Percentiles rank a stretch among this genome's conserved stretches.
These are phyloP conservation scores for Eretmocerus hayati DNA, from an alignment of 2,888 invertebrate species.

Conservation along the genomic window DNA sequence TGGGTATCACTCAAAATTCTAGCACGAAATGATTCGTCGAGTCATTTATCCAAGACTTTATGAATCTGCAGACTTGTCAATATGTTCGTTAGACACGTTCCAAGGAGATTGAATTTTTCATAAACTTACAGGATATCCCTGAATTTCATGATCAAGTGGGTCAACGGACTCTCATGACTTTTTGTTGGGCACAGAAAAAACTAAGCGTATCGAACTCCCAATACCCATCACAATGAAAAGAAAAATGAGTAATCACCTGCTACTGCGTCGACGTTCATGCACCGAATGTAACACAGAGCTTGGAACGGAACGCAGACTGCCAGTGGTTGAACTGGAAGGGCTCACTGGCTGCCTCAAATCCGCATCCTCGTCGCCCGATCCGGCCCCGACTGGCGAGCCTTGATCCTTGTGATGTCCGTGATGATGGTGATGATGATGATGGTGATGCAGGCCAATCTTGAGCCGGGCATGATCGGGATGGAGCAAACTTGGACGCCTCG, in stretches of 20 bases:
- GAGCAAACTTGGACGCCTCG: conserved; percentile 54
- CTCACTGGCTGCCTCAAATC: conserved; percentile 34
- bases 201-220: too few relatives aligned
- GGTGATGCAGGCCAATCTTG: conserved; percentile 47
- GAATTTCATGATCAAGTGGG: too few relatives aligned
- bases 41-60: too few relatives aligned
- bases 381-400: conserved; percentile 40
- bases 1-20: too few relatives aligned
- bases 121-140: too few relatives aligned
- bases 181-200: too few relatives aligned
- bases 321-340: conserved; percentile 43
- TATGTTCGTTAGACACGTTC: too few relatives aligned
- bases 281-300: conserved; percentile 36
- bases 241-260: conserved; percentile 13
- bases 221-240: too few relatives aligned
- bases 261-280: conserved; percentile 41
- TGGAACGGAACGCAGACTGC: conserved; percentile 43
- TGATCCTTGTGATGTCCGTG: not conserved
- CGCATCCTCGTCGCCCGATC: conserved; percentile 44
- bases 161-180: too few relatives aligned
- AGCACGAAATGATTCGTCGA: too few relatives aligned
- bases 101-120: too few relatives aligned
- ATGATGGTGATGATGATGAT: conserved; percentile 30
- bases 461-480: conserved; percentile 66
- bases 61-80: too few relatives aligned